Base-by-base conservation (phyloP, 2,113 vertebrate species). In the Pardalotus punctatus region DNA sequence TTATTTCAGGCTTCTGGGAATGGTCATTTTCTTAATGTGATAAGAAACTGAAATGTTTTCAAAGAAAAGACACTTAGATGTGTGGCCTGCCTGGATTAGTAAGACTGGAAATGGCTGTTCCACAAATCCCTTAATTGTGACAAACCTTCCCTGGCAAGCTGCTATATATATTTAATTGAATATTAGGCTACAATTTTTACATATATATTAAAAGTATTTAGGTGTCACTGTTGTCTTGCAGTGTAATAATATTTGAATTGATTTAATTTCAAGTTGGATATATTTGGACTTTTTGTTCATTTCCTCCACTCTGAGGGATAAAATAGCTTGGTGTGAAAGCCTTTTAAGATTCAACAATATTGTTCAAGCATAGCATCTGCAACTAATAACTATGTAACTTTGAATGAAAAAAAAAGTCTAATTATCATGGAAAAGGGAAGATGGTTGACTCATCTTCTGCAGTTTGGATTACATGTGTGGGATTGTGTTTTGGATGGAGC, bases 381-480 rank as follows among this genome's bases (percentile, higher is more conserved):
- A 96, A 94, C 74, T 88, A 96, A 96, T 96, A 96, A 94, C 84
- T 60, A 60, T 67, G 47, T 35, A 73, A 86, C 77, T 92, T 25
- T 51, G 73, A 95, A 94, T 76, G 47, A 94, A 96, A 86, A 93
- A 86, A 87, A 93, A 43, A 66, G 66, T 88, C 85, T 93, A 96
- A 98, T 97, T 88, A 96, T 95, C 56, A 60, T 94, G 91, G 94
- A 91, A 93, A 95, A 47, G 88, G 84, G 83, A 85, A 94, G 92
- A 87, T 66, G 93, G 88, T 95, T 97, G 97, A 96, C 97, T 98
- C 97, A 97, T 98, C 98, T 96, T 97, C 19, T 43, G 95, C 74
- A 96, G 95, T 97, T 97, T 98, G 97, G 97, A 70, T 97, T 97
- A 94, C 98, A 98, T 84, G 97, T 98, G 98, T 97, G 97, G 96